Evolutionary conservation across 1,140 invertebrate species (phyloP).

Genomic region (roundworm (Caenorhabditis elegans)): WBcel235 BX284605.5:12007501-12008000

Average conservation of each 20-base stretch:
- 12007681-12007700: slow-evolving; percentile 29
- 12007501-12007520: slow-evolving; percentile 23
- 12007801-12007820: too few relatives aligned
- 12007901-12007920: too few relatives aligned
- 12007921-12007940: too few relatives aligned
- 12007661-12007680: background rate
- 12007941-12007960: too few relatives aligned
- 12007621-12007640: background rate
- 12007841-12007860: too few relatives aligned
- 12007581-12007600: background rate
- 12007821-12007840: too few relatives aligned
- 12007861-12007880: too few relatives aligned
- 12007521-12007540: background rate
- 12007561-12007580: background rate
- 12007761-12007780: background rate
- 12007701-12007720: background rate
- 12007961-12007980: too few relatives aligned
- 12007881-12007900: too few relatives aligned
- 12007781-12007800: too few relatives aligned
- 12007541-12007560: background rate
- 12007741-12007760: background rate
- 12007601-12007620: background rate
- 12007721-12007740: background rate
- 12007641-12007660: background rate
- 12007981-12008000: too few relatives aligned